Evolutionary conservation across 2,113 vertebrate species (phyloP), one percentile per base, ranked within the genome.

Genomic region (Hypomesus transpacificus): DNA sequence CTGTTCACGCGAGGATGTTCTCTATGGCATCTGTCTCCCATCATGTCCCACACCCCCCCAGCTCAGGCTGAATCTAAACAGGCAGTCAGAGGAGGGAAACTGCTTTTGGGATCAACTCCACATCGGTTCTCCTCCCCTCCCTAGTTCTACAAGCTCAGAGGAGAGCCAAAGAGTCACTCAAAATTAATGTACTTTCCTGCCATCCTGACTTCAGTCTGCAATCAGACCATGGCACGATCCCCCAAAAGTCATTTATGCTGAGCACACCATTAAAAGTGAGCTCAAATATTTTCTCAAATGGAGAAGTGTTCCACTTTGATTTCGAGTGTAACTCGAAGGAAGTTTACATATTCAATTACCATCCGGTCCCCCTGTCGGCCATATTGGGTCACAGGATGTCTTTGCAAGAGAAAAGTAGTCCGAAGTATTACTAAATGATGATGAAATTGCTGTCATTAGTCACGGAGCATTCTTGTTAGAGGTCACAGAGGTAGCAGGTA

Each of bases 141-240:
- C 59, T 24, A 50, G 7, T 51, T 16, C 66, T 59, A 16, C 54
- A 60, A 14, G 58, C 22, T 16, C 59, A 61, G n/a, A 80, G 46
- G 69, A 5, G 5, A 46, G 39, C 39, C 39, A 46, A 46, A 66
- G 46, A 65, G 65, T 57, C 26, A 26, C 66, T 69, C 53, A 65
- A 74, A 56, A 68, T 70, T 31, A 31, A 13, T 75, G 76, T 78
- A 59, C 46, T 75, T 81, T 77, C 70, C 77, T 68, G 66, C 26
- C 62, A 56, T 67, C 69, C 26, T 60, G 66, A 66, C 26, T 1
- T 0, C 56, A 70, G 79, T 79, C 79, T 84, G 76, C 66, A 67
- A 59, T 79, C 77, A 73, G 61, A 73, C 68, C 63, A 74, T 26
- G 21, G 4, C 65, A 69, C 20, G 71, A 46, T 28, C 56, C 20